Conservation (phyloP, 2,888 invertebrate genomes). For the Drosophila setosimentum region DNA sequence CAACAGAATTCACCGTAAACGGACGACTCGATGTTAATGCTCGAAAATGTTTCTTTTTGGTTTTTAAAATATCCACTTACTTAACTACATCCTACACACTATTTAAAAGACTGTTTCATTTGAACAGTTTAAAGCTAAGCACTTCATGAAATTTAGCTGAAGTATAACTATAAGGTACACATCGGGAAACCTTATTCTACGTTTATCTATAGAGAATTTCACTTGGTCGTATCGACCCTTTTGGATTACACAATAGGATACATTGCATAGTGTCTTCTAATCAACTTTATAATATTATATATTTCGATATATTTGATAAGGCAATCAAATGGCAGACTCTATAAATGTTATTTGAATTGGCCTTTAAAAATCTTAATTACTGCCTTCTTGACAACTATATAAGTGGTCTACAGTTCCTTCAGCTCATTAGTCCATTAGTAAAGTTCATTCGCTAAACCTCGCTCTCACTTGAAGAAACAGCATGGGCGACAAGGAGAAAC, state of each 20-base stretch:
- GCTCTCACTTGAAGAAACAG: neutral
- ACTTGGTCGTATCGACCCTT: neutral
- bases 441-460: neutral
- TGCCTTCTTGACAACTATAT: constrained; percentile 2
- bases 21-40: neutral
- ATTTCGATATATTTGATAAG: neutral
- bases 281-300: constrained; percentile 6
- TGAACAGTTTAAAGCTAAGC: neutral
- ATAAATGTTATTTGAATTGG: constrained; percentile 22
- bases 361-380: constrained; percentile 1
- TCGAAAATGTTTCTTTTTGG: too few species aligned
- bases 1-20: neutral
- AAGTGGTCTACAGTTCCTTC: neutral
- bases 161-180: neutral
- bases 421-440: neutral
- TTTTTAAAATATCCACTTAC: neutral
- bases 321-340: neutral
- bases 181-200: neutral
- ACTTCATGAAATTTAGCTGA: neutral
- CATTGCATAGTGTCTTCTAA: neutral
- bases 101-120: neutral
- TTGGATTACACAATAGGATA: neutral
- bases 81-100: neutral
- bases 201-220: neutral
- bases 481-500: constrained; percentile 15